Conservation (phyloP, 2,888 invertebrate genomes). For the Loripinus fragilis region DNA sequence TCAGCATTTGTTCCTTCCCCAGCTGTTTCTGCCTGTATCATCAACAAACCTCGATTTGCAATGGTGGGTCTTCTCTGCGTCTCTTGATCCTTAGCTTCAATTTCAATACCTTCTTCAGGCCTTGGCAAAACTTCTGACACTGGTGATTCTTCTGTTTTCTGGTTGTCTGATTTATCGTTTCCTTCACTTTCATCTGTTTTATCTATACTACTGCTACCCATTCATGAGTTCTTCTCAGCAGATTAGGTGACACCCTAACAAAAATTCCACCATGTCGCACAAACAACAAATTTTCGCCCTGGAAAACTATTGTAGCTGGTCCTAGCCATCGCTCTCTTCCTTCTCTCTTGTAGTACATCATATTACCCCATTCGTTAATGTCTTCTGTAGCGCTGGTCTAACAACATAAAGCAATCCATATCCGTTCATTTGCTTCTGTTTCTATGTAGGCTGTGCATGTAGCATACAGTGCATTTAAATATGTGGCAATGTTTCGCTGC, state of each 20-base stretch:
- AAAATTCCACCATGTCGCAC: constrained; percentile 62
- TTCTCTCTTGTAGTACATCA: constrained; percentile 52
- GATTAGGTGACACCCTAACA: constrained; percentile 63
- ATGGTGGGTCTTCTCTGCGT: background rate
- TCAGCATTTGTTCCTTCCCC: no score
- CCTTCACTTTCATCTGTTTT: background rate
- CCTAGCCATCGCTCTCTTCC: constrained; percentile 29
- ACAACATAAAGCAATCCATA: constrained; percentile 34
- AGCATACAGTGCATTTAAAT: constrained; percentile 44
- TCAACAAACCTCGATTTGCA: no score
- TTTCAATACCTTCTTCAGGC: background rate
- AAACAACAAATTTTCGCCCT: constrained; percentile 65
- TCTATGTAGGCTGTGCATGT: constrained; percentile 49
- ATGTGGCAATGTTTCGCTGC: constrained; percentile 40
- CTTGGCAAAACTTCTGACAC: background rate
- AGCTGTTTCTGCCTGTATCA: no score
- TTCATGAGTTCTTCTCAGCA: constrained; percentile 36
- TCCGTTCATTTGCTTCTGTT: constrained; percentile 41
- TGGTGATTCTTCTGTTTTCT: background rate
- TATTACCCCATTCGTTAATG: constrained; percentile 57
- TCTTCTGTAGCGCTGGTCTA: constrained; percentile 59
- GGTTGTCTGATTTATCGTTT: background rate
- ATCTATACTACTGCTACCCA: no score
- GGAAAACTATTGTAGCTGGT: constrained; percentile 65
- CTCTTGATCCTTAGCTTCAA: background rate